These are phyloP conservation scores for Globia sparganii DNA, from an alignment of 2,888 invertebrate genomes.

Conservation along the genomic window DNA sequence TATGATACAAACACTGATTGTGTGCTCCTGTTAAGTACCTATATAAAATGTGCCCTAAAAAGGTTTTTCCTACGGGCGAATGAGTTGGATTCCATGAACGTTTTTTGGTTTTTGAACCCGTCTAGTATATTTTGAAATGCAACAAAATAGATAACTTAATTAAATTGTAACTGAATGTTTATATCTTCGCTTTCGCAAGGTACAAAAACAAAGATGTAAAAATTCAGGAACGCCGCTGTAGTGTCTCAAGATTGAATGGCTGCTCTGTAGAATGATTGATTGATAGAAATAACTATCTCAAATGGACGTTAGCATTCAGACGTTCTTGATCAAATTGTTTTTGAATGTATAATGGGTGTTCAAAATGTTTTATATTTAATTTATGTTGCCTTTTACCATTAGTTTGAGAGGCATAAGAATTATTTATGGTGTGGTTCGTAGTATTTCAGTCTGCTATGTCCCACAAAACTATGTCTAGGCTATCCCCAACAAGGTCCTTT, in stretches of 20 bases:
- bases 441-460: slow-evolving; percentile 8
- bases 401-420: slow-evolving; percentile 14
- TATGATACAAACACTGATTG: background rate
- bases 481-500: background rate
- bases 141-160: background rate
- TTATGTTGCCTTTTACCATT: slow-evolving; percentile 44
- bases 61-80: background rate
- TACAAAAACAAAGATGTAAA: background rate
- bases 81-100: slow-evolving; percentile 17
- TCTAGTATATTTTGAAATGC: slow-evolving; percentile 23
- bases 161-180: background rate
- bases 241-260: slow-evolving; percentile 22
- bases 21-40: background rate
- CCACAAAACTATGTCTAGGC: slow-evolving; percentile 16
- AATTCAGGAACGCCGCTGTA: background rate
- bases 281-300: slow-evolving; percentile 29
- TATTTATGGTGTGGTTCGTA: slow-evolving; percentile 19
- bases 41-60: background rate
- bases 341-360: slow-evolving; percentile 28
- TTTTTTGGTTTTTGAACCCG: background rate
- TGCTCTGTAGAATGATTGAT: slow-evolving; percentile 25
- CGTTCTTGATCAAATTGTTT: slow-evolving; percentile 41
- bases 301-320: slow-evolving; percentile 30
- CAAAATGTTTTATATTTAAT: slow-evolving; percentile 46
- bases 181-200: background rate